A percentile compares a stretch with the other conserved stretches of the same genome.
These are phyloP conservation scores for Venusia cambrica DNA, from an alignment of 2,888 invertebrate species.

Conservation along the genomic window DNA sequence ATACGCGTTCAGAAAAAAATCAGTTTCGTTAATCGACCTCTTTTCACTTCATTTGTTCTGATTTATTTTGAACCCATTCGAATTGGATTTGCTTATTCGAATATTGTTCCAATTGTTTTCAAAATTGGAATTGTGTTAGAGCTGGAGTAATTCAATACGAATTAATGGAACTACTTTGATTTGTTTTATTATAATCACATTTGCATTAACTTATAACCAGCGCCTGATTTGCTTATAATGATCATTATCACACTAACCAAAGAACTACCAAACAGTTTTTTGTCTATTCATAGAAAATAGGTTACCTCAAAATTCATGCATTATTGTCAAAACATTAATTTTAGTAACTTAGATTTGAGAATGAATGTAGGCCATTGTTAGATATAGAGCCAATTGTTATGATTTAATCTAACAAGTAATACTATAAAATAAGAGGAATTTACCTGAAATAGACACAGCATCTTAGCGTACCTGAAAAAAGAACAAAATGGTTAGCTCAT, in stretches of 20 bases:
- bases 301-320: conserved; percentile 4
- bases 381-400: conserved; percentile 8
- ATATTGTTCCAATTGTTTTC: conserved; percentile 49
- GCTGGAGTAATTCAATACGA: conserved; percentile 74
- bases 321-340: conserved; percentile 2
- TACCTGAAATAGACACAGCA: conserved; percentile 67
- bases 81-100: conserved; percentile 62
- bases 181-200: conserved; percentile 33
- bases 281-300: conserved; percentile 1
- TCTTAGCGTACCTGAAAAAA: conserved; percentile 65
- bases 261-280: conserved; percentile 2
- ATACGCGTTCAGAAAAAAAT: conserved; percentile 49
- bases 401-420: conserved; percentile 22
- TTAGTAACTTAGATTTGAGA: conserved; percentile 7
- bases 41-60: conserved; percentile 74
- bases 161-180: conserved; percentile 68
- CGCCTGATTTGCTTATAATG: conserved; percentile 5
- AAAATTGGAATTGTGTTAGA: conserved; percentile 56
- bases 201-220: conserved; percentile 7
- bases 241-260: conserved; percentile 2
- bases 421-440: conserved; percentile 35
- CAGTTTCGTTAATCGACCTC: conserved; percentile 72
- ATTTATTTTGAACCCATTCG: conserved; percentile 45
- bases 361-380: conserved; percentile 3
- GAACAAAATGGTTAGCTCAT: conserved; percentile 34